Percentiles rank a stretch among this genome's conserved stretches.
Evolutionary conservation across 2,888 invertebrate species (phyloP).

Genomic region (Mycalesis mineus): DNA sequence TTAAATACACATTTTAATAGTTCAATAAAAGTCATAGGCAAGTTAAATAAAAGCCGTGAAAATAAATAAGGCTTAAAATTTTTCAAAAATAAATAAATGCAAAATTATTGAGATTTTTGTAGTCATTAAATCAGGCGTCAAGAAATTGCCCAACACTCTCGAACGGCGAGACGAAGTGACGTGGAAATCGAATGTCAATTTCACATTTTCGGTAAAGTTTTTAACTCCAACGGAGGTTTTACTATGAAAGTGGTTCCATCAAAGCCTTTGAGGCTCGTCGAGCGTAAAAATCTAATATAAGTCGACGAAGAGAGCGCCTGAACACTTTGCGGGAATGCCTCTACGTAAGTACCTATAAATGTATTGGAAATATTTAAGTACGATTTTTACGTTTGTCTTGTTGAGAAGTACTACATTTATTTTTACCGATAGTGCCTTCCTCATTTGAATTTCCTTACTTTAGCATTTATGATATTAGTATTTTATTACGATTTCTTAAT

Average conservation of each 20-base stretch:
- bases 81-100: no score
- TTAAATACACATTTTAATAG: no score
- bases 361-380: background rate
- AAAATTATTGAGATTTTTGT: no score
- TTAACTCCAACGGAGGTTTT: constrained; percentile 31
- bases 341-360: background rate
- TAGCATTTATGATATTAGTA: no score
- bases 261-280: constrained; percentile 43
- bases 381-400: background rate
- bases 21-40: no score
- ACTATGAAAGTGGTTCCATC: constrained; percentile 19
- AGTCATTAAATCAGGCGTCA: constrained; percentile 5
- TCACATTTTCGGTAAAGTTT: constrained; percentile 36
- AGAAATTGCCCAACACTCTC: constrained; percentile 20
- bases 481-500: no score
- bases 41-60: no score
- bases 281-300: constrained; percentile 50
- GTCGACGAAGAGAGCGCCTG: constrained; percentile 1
- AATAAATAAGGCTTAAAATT: no score
- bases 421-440: no score
- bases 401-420: no score
- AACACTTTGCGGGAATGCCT: background rate
- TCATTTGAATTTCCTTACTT: no score
- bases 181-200: constrained; percentile 31
- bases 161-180: constrained; percentile 27